Base-by-base conservation (phyloP, 2,888 invertebrate genomes). In the Halocaridina rubra region DNA sequence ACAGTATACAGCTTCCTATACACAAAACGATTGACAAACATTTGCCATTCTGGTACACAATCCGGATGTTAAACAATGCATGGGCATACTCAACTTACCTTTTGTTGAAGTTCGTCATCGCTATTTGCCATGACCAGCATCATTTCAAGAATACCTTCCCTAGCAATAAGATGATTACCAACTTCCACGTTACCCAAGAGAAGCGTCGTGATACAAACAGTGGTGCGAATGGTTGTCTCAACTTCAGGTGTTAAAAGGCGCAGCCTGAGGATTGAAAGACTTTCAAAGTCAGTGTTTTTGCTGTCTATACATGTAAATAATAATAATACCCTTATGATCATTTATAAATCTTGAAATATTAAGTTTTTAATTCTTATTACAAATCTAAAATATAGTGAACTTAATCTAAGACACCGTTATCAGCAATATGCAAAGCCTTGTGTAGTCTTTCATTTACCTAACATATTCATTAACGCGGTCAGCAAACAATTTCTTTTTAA, bases 121-220 rank as follows among this genome's bases (percentile, higher is more conserved):
- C 96, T 95, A 86, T 95, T 95, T 1, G 99, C 99, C 97, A 99
- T 98, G 5, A 96, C 96, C 33, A 99, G 92, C 91, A 99, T 97
- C 96, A 99, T 97, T 91, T 98, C 96, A 89, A 98, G 93, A 86
- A 99, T 96, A 33, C 97, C 97, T 71, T 91, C 91, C 75, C 90
- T 90, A 4, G 95, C 95, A 78, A 88, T 85, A 32, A 88, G 71
- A 10, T 88, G 91, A 91, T 98, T 97, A 19, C 99, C 99, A 64
- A 98, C 95, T 91, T 99, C 98, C 72, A 97, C 91, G 0, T 99
- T 97, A 10, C 99, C 98, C 90, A 95, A 93, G 4, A 99, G 92
- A 80, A 99, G 92, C 3, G 97, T 95, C 71, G 98, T 97, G 80
- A 98, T 94, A 0, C 97, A 95, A 19, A 97, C 96, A 24, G 95